Percentiles rank a stretch among this genome's conserved stretches.
These are phyloP conservation scores for Noctilio leporinus DNA, from an alignment of 2,113 vertebrate species.

Conservation along the genomic window DNA sequence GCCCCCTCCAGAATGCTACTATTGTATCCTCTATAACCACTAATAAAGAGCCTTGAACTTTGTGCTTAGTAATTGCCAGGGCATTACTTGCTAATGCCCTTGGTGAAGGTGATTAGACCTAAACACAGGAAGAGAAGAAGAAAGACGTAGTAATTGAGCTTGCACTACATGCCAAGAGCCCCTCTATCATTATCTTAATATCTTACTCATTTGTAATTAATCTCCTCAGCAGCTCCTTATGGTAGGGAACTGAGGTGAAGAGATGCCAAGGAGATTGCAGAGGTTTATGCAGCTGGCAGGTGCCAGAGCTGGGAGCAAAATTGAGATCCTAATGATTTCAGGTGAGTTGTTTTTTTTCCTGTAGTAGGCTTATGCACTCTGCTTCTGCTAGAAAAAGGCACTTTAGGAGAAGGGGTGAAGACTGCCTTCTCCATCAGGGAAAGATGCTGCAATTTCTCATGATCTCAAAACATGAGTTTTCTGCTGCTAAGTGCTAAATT, in stretches of 20 bases:
- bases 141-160: neutral
- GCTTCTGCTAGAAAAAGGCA: neutral
- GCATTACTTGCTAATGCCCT: neutral
- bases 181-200: neutral
- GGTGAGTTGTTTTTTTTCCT: neutral
- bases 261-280: neutral
- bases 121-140: neutral
- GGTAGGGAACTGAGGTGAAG: neutral
- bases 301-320: neutral
- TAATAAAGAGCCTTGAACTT: neutral
- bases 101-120: neutral
- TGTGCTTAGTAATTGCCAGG: neutral
- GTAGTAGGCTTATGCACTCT: neutral
- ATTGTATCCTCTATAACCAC: neutral
- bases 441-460: neutral
- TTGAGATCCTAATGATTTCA: neutral
- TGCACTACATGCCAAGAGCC: neutral
- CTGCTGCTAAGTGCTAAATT: slow-evolving; percentile 28
- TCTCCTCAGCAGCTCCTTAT: neutral
- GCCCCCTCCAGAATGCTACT: neutral
- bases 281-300: neutral
- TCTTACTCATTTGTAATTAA: neutral
- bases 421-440: neutral
- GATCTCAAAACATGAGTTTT: neutral
- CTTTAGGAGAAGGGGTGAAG: neutral